Evolutionary conservation across 2,797 vertebrate species (phyloP).

Genomic region (Characodon lateralis): DNA sequence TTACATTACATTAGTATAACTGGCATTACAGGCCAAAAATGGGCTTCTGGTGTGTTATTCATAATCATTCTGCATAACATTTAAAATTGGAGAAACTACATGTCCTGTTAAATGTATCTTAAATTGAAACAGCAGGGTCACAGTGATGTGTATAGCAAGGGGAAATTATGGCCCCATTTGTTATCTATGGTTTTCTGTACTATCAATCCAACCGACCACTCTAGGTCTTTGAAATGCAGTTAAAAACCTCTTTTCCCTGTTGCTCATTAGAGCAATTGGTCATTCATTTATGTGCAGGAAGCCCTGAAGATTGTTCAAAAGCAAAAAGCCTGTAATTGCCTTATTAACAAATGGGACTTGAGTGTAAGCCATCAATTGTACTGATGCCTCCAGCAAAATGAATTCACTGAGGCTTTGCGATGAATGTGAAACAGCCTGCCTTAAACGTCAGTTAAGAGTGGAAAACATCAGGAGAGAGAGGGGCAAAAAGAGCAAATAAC

Average conservation of each 20-base stretch:
- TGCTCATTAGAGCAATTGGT: slow-evolving; percentile 31
- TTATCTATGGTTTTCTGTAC: slow-evolving; percentile 30
- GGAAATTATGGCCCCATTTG: slow-evolving; percentile 11
- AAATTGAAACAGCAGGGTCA: slow-evolving; percentile 46
- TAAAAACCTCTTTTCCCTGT: slow-evolving; percentile 42
- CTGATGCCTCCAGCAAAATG: slow-evolving; percentile 46
- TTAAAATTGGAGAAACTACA: slow-evolving; percentile 31
- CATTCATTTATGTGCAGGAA: slow-evolving; percentile 53
- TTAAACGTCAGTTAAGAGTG: slow-evolving; percentile 29
- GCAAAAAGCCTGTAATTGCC: slow-evolving; percentile 62
- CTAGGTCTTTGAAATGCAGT: slow-evolving; percentile 41
- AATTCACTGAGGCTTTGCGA: slow-evolving; percentile 30
- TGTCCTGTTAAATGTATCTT: slow-evolving; percentile 18
- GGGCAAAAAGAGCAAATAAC: slow-evolving; percentile 4
- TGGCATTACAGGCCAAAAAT: slow-evolving; percentile 19
- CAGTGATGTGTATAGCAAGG: background rate
- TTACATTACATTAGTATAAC: background rate
- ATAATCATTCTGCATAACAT: slow-evolving; percentile 6
- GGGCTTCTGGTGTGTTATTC: slow-evolving; percentile 15
- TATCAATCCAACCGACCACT: slow-evolving; percentile 25
- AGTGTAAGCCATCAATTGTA: slow-evolving; percentile 38
- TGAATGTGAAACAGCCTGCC: slow-evolving; percentile 30
- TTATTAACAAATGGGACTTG: slow-evolving; percentile 58
- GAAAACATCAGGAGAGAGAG: slow-evolving; percentile 3
- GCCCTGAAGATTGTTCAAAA: slow-evolving; percentile 47